These are phyloP conservation scores for Dioctria linearis DNA, from an alignment of 2,888 invertebrate species.

Conservation along the genomic window DNA sequence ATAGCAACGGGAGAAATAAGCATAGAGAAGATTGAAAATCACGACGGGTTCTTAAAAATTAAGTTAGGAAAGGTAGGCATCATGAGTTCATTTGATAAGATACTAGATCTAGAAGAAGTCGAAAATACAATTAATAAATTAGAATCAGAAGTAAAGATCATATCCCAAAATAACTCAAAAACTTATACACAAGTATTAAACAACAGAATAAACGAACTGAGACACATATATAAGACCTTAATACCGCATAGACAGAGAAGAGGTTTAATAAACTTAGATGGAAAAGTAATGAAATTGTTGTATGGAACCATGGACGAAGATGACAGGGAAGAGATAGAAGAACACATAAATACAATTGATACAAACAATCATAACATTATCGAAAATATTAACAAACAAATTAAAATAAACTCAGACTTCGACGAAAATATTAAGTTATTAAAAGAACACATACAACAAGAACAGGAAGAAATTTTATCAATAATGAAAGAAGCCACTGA, in stretches of 20 bases:
- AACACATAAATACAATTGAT: constrained; percentile 40
- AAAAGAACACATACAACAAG: not conserved
- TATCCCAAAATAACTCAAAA: not conserved
- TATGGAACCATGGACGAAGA: constrained; percentile 30
- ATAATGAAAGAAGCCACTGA: too few species aligned
- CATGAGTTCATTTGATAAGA: not conserved
- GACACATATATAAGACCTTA: not conserved
- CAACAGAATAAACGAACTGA: not conserved
- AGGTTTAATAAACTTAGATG: constrained; percentile 34
- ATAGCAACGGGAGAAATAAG: not conserved
- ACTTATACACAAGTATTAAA: constrained; percentile 5
- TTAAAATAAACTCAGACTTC: not conserved
- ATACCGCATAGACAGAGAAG: constrained; percentile 20
- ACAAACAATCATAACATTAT: constrained; percentile 46
- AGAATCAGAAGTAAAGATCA: not conserved
- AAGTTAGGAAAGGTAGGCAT: not conserved
- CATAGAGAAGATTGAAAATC: too few species aligned
- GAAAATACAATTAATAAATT: not conserved
- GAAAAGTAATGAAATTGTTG: constrained; percentile 49
- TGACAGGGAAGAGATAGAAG: constrained; percentile 37
- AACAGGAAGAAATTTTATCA: too few species aligned
- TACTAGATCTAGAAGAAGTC: not conserved
- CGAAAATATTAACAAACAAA: constrained; percentile 10
- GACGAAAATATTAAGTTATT: not conserved
- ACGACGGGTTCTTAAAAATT: not conserved